Percentiles rank a stretch among this genome's conserved stretches.
Conservation (phyloP, 1,140 invertebrate species). For the Rhagoletis pomonella region DNA sequence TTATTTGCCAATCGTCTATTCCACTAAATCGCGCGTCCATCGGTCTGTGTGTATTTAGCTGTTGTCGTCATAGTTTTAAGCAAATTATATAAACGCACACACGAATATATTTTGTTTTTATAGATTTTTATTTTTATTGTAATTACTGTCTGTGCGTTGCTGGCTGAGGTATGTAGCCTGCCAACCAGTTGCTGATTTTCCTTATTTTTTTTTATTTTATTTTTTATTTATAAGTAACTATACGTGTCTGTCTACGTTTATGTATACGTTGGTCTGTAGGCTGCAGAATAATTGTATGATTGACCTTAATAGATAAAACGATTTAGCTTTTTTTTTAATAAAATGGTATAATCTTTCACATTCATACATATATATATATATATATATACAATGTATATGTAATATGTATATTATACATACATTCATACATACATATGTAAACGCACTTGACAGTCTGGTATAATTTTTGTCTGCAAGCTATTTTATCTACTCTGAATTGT, state of each 20-base stretch:
- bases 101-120: neutral
- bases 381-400: too few species aligned
- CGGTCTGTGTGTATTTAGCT: neutral
- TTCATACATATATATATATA: neutral
- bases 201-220: neutral
- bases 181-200: conserved; percentile 26
- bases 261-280: neutral
- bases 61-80: conserved; percentile 13
- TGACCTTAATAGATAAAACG: conserved; percentile 32
- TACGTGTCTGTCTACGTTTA: neutral
- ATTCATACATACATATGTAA: too few species aligned
- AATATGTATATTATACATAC: too few species aligned
- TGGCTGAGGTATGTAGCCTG: too few species aligned
- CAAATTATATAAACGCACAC: neutral
- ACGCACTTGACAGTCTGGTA: neutral
- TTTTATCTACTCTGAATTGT: too few species aligned
- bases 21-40: neutral
- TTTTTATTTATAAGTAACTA: neutral
- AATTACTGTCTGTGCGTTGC: conserved; percentile 3
- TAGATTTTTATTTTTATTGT: conserved; percentile 18
- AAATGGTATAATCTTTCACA: neutral
- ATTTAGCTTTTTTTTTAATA: neutral
- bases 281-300: neutral
- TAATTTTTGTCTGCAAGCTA: neutral
- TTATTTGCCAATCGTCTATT: conserved; percentile 18